Evolutionary conservation across 2,113 vertebrate genomes (phyloP), one percentile per base, ranked within the genome.

Genomic region (Daubentonia madagascariensis): DNA sequence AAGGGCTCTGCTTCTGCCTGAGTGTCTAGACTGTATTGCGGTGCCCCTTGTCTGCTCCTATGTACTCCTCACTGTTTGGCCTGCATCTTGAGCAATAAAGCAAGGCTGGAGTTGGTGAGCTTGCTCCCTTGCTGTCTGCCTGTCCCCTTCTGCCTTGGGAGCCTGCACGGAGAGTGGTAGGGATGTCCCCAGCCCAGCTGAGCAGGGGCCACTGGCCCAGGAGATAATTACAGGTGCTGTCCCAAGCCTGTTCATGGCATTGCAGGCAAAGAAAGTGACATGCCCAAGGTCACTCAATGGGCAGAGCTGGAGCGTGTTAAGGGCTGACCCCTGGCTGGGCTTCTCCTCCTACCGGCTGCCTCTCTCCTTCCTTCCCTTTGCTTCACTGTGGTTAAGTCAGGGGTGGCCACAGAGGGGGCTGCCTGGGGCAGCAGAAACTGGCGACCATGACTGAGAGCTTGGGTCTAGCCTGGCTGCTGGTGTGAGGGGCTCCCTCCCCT

Each of bases 41-140:
- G 96, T 87, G 95, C 80, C 78, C 80, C 57, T 25, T 3, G 16
- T 70, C 91, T 65, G 54, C 54, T 68, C 89, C 40, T 13, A 7
- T 5, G 48, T 70, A 37, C 85, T 86, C 93, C 91, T 93, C 95
- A 37, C 85, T 75, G 96, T 70, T 18, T 59, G 17, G 83, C 1
- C 80, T 95, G 85, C n/a, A 17, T 80, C 96, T 84, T 96, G 89
- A 97, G 97, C 98, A 98, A 97, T 98, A 98, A 98, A 98, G 96
- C 0, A 9, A 73, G 96, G 84, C 83, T 79, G 91, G 12, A n/a
- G 97, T 98, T 94, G n/a, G 0, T 85, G 45, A 9, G 28, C 7
- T 11, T 0, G 0, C 25, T 2, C n/a, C 52, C 5, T 13, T 0
- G 0, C 25, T 0, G 28, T 45, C 87, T 12, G 37, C 59, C 43